Conservation (phyloP, 2,797 vertebrate genomes). For the Bradypodion ventrale region DNA sequence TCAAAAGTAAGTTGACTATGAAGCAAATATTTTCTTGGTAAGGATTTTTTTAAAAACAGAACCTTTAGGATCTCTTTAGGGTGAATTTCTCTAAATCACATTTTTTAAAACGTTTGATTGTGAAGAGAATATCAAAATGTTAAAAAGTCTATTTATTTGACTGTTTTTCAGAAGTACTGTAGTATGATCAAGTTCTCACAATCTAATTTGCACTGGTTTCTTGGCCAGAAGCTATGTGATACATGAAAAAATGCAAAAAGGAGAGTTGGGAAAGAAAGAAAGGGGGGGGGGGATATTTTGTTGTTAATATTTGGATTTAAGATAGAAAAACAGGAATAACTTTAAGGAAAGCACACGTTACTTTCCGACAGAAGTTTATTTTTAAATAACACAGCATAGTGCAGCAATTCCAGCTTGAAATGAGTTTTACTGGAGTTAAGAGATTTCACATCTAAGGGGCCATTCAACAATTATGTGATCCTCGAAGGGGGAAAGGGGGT, state of each 20-base stretch:
- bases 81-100: not conserved
- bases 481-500: too few relatives aligned
- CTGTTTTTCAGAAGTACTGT: conserved; percentile 47
- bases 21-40: not conserved
- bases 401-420: too few relatives aligned
- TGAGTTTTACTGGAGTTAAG: too few relatives aligned
- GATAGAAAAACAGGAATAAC: not conserved
- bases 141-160: conserved; percentile 55
- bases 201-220: conserved; percentile 26
- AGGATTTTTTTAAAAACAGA: not conserved
- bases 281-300: too few relatives aligned
- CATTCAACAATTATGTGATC: too few relatives aligned
- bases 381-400: too few relatives aligned
- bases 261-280: too few relatives aligned
- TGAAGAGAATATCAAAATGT: conserved; percentile 4
- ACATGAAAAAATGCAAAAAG: not conserved
- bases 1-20: not conserved
- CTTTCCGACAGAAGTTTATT: too few relatives aligned
- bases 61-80: not conserved
- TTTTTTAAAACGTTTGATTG: not conserved
- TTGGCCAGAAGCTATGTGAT: not conserved
- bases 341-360: too few relatives aligned
- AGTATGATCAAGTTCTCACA: conserved; percentile 54
- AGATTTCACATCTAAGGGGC: too few relatives aligned
- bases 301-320: not conserved